These are phyloP conservation scores for Ectobius pallidus DNA, from an alignment of 2,888 invertebrate species.

Conservation along the genomic window DNA sequence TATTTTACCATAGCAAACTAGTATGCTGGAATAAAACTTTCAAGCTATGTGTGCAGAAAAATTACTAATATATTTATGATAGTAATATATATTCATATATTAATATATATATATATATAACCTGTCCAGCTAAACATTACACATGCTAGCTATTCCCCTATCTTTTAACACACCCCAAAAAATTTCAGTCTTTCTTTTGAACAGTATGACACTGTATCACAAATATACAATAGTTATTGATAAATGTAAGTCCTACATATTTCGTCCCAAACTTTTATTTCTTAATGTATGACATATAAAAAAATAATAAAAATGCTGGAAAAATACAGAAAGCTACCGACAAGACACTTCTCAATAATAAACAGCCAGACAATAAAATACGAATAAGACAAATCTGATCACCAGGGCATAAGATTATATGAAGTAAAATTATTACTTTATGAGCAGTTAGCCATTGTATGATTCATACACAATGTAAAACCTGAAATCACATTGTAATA, in stretches of 20 bases:
- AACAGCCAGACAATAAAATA: background rate
- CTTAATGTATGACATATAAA: conserved; percentile 2
- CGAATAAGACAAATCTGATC: background rate
- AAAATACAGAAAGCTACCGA: background rate
- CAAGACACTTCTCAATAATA: background rate
- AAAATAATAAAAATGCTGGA: background rate
- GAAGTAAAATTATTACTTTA: no score
- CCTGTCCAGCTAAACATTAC: conserved; percentile 24
- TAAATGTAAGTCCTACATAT: conserved; percentile 8
- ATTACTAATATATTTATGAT: conserved; percentile 13
- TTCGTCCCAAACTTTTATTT: background rate
- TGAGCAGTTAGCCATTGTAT: no score
- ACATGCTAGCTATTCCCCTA: conserved; percentile 11
- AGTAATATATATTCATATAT: conserved; percentile 27
- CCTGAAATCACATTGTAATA: no score
- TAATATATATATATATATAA: no score
- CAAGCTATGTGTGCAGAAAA: background rate
- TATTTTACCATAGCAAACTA: background rate
- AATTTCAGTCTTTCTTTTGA: conserved; percentile 40
- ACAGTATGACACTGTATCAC: conserved; percentile 40
- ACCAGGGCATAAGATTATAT: background rate
- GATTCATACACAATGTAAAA: no score
- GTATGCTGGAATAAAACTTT: background rate
- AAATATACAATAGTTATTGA: conserved; percentile 33
- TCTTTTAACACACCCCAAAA: conserved; percentile 23